Conservation (phyloP, 2,888 invertebrate species). For the Eupsilia transversa region DNA sequence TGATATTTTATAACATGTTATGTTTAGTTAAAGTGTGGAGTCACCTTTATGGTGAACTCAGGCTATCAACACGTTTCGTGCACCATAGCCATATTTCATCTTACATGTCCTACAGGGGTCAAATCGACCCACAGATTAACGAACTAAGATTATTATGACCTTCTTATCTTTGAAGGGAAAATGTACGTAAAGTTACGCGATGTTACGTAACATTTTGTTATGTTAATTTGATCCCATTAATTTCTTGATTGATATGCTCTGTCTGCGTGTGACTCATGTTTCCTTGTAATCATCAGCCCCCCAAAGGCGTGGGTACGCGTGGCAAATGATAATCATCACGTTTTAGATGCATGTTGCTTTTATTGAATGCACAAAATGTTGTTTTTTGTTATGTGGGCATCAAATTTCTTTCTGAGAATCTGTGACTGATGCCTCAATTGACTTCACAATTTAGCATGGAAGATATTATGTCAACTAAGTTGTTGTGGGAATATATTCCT, state of each 20-base stretch:
- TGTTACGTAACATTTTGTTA: conserved; percentile 20
- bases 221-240: background rate
- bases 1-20: background rate
- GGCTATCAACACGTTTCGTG: conserved; percentile 19
- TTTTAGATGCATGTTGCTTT: conserved; percentile 4
- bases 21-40: background rate
- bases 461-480: background rate
- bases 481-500: background rate
- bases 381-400: background rate
- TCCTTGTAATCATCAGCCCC: background rate
- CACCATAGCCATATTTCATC: conserved; percentile 7
- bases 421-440: no score
- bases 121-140: conserved; percentile 22
- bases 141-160: conserved; percentile 18
- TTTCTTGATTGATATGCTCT: conserved; percentile 2
- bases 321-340: background rate
- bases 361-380: conserved; percentile 7
- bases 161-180: conserved; percentile 23
- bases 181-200: conserved; percentile 3
- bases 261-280: background rate
- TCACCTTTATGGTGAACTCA: conserved; percentile 2
- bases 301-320: background rate
- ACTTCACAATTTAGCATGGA: background rate
- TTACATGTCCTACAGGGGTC: conserved; percentile 12
- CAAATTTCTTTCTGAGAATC: background rate